Base-by-base conservation (phyloP, 2,113 vertebrate species). In the Cnemophilus loriae region DNA sequence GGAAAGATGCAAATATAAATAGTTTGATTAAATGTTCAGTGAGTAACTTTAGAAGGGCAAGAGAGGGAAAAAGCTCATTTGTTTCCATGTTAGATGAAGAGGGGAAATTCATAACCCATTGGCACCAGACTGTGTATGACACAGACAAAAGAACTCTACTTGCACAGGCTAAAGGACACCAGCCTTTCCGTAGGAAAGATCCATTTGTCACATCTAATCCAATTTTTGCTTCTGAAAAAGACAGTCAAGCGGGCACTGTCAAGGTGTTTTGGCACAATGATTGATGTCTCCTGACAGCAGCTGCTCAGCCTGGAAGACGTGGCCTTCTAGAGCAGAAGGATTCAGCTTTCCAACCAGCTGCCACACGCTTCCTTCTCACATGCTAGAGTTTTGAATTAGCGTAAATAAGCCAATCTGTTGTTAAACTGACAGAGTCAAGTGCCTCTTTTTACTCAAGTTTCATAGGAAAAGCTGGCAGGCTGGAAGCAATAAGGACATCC, bases 281-380 rank as follows among this genome's bases (percentile, higher is more conserved):
- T 46, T 77, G 75, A 90, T 69, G 12, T 2, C 57, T 39, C 60
- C 57, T 93, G 71, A 75, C 57, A 90, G 71, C 56, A 91, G 78
- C 80, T 90, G 78, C 71, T 97, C 92, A 88, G 67, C 52, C 63
- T 86, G 60, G 83, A 96, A 94, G 68, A 79, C 35, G 19, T 53
- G 49, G 23, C 33, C 41, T 95, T 65, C 74, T 90, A 5, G 27
- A 92, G 42, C 27, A 11, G 60, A 89, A 88, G 71, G 60, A 87
- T 76, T 59, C 77, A 49, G 32, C 71, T 81, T 68, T 55, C 73
- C 30, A 56, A 55, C n/a, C 59, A 76, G 75, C 75, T 80, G 70
- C 69, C 28, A 74, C 12, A 15, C 1, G 1, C 16, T 90, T 55
- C 28, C 10, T 47, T 78, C 57, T 75, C 37, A 2, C 3, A 22